phyloP scores from a whole-genome alignment of 2,113 vertebrate species.

The Xenopus tropicalis region UCB_Xtro_10.0 CM004443.2:62987001-62987500 shows the following conservation, averaged over 20 bases:
- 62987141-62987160: constrained; percentile 44
- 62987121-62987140: constrained; percentile 35
- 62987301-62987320: constrained; percentile 56
- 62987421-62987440: constrained; percentile 59
- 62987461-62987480: constrained; percentile 64
- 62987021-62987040: constrained; percentile 27
- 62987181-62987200: constrained; percentile 37
- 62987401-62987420: constrained; percentile 52
- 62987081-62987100: constrained; percentile 42
- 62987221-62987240: constrained; percentile 49
- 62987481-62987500: constrained; percentile 70
- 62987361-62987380: constrained; percentile 52
- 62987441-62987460: constrained; percentile 55
- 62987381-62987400: constrained; percentile 61
- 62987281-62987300: constrained; percentile 59
- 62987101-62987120: constrained; percentile 38
- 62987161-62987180: constrained; percentile 43
- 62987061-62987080: constrained; percentile 34
- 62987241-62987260: constrained; percentile 42
- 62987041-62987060: constrained; percentile 43
- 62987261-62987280: constrained; percentile 63
- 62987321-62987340: constrained; percentile 51
- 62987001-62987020: constrained; percentile 30
- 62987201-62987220: constrained; percentile 57
- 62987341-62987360: constrained; percentile 38